phyloP scores from a whole-genome alignment of 2,113 vertebrate species.

The Andinoacara biseriatus region DNA sequence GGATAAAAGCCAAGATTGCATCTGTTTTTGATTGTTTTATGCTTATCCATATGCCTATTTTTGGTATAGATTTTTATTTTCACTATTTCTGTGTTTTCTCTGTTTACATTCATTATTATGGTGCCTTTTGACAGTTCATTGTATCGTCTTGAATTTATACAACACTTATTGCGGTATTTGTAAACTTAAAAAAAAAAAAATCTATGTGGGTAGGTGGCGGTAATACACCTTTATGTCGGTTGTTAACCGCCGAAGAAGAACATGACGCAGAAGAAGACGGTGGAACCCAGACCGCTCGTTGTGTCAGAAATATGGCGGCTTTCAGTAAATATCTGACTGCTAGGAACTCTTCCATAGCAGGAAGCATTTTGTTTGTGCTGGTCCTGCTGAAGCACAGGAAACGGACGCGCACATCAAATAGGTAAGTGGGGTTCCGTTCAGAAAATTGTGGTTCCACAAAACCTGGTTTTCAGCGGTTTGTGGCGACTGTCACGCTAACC shows the following conservation, averaged over 20 bases:
- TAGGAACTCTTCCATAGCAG: slow-evolving; percentile 87
- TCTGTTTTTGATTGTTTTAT: too few relatives aligned
- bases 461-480: neutral
- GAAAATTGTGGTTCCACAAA: neutral
- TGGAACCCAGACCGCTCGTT: slow-evolving; percentile 17
- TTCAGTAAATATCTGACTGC: slow-evolving; percentile 91
- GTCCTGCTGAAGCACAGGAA: slow-evolving; percentile 83
- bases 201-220: neutral
- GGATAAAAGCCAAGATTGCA: too few relatives aligned
- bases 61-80: neutral
- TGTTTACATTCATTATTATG: neutral
- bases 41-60: neutral
- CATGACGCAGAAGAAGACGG: accelerated
- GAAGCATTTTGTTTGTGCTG: slow-evolving; percentile 82
- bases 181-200: too few relatives aligned
- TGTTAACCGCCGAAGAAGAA: neutral
- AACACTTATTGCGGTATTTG: too few relatives aligned
- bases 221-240: neutral
- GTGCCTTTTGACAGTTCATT: neutral
- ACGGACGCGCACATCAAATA: slow-evolving; percentile 40
- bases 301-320: slow-evolving; percentile 85
- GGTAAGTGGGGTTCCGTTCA: slow-evolving; percentile 69
- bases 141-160: neutral
- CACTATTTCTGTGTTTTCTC: neutral
- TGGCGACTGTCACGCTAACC: neutral